phyloP scores from a whole-genome alignment of 2,888 invertebrate genomes.

The Caenorhabditis wallacei region DNA sequence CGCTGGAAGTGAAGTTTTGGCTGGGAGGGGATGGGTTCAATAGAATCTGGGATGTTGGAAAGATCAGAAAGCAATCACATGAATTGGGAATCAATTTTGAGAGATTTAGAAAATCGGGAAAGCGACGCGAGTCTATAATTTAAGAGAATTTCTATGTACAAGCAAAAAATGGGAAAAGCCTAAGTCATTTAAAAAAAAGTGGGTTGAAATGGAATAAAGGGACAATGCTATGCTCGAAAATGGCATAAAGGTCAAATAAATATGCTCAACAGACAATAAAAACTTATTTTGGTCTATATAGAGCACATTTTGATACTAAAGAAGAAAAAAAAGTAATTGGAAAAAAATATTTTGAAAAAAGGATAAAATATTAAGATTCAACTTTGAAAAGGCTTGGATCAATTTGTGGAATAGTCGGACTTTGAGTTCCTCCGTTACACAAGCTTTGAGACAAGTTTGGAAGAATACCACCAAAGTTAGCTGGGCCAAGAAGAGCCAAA shows the following conservation, averaged over 20 bases:
- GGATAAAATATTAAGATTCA: slow-evolving; percentile 46
- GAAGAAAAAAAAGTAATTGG: neutral
- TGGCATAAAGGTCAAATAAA: slow-evolving; percentile 39
- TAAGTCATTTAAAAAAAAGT: slow-evolving; percentile 8
- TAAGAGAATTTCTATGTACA: slow-evolving; percentile 42
- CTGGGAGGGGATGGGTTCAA: neutral
- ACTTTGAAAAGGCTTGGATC: slow-evolving; percentile 65
- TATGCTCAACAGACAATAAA: neutral
- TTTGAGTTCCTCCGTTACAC: slow-evolving; percentile 49
- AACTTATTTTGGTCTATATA: neutral
- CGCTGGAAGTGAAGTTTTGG: slow-evolving; percentile 10
- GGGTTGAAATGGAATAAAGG: slow-evolving; percentile 37
- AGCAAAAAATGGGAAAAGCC: slow-evolving; percentile 19
- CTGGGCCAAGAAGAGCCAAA: slow-evolving; percentile 78
- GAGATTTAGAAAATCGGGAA: slow-evolving; percentile 28
- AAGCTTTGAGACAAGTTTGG: slow-evolving; percentile 53
- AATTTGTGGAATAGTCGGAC: slow-evolving; percentile 53
- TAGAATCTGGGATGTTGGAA: slow-evolving; percentile 1
- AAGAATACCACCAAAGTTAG: slow-evolving; percentile 76
- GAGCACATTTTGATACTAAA: neutral
- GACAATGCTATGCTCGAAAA: slow-evolving; percentile 46
- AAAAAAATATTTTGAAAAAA: slow-evolving; percentile 4
- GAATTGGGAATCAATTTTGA: slow-evolving; percentile 4
- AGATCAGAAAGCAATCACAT: slow-evolving; percentile 53
- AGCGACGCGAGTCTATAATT: slow-evolving; percentile 57